A percentile compares a stretch with the other conserved stretches of the same genome.
phyloP scores from a whole-genome alignment of 1,140 invertebrate genomes.

The Temnothorax nylanderi region DNA sequence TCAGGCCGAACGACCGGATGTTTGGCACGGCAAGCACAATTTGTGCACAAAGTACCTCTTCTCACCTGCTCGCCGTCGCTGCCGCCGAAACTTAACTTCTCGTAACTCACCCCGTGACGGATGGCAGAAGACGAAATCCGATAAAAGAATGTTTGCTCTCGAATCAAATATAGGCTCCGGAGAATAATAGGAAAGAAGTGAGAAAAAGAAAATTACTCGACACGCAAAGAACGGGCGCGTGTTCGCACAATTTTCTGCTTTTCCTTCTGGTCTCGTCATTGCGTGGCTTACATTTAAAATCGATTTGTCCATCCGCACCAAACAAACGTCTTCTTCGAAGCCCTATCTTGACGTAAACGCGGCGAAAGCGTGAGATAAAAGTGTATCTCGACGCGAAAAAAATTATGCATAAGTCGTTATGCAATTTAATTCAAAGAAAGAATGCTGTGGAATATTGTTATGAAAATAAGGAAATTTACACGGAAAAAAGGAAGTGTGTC shows the following conservation, averaged over 20 bases:
- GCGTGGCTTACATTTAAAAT: not conserved
- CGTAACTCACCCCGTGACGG: not conserved
- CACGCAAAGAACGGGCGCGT: not conserved
- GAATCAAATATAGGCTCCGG: not conserved
- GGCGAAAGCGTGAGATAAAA: not conserved
- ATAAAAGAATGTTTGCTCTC: not conserved
- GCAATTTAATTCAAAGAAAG: not conserved
- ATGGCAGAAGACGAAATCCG: not conserved
- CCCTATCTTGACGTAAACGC: not conserved
- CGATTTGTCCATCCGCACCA: not conserved
- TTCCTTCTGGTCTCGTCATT: not conserved
- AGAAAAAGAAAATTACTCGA: not conserved
- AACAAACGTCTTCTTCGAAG: not conserved
- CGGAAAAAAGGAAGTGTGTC: too few relatives aligned
- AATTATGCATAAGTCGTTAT: not conserved
- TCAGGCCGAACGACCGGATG: not conserved
- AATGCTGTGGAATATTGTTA: not conserved
- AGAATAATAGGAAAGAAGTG: not conserved
- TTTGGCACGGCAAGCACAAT: conserved; percentile 1
- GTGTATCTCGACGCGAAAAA: not conserved
- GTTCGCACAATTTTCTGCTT: not conserved
- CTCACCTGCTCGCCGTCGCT: not conserved
- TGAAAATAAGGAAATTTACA: not conserved
- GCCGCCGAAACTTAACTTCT: not conserved
- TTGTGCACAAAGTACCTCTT: conserved; percentile 1